Evolutionary conservation across 2,797 vertebrate species (phyloP), one percentile per base, ranked within the genome.

Genomic region (Sardinella longiceps): DNA sequence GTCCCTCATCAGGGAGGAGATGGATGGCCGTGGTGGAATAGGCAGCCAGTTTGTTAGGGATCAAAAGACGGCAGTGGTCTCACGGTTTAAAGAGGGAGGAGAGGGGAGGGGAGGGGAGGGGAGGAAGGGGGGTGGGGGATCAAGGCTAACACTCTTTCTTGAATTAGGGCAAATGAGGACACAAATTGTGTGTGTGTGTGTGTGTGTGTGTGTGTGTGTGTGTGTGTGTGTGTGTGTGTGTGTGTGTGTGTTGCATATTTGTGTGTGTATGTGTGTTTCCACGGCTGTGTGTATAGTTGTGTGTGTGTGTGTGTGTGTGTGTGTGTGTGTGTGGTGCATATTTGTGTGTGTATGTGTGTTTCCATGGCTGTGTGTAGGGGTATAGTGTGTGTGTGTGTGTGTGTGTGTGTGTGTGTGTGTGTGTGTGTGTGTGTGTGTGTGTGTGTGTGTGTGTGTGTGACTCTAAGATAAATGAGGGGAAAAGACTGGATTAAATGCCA

Each of bases 1-100:
- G 80, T 28, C 87, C 83, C 60, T 53, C 39, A 60, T 86, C 83
- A 81, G 56, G 87, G 86, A 84, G 77, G 63, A 82, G 66, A 74
- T 74, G 30, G 66, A 74, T 33, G 33, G 30, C 3, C 66, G 18
- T 37, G 66, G 30, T 20, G 66, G 30, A 4, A 74, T 18, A 18
- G 30, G 14, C 66, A 74, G 33, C 66, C 66, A 37, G 14, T 39
- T 74, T 28, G 66, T 74, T 74, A 74, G 33, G 30, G 66, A 74
- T 74, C 66, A 74, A 74, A 74, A 74, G 66, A 37, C 30, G 30
- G 33, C 66, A 5, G 33, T 66, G 66, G 30, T 37, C 66, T 39
- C 66, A 37, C 2, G 15, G 66, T 74, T 74, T 74, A 74, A 39
- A 33, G 33, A 37, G 30, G 60, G 60, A 66, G n/a, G 25, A 6